A percentile compares a stretch with the other conserved stretches of the same genome.
Conservation (phyloP, 2,888 invertebrate genomes). For the Meghimatium bilineatum region DNA sequence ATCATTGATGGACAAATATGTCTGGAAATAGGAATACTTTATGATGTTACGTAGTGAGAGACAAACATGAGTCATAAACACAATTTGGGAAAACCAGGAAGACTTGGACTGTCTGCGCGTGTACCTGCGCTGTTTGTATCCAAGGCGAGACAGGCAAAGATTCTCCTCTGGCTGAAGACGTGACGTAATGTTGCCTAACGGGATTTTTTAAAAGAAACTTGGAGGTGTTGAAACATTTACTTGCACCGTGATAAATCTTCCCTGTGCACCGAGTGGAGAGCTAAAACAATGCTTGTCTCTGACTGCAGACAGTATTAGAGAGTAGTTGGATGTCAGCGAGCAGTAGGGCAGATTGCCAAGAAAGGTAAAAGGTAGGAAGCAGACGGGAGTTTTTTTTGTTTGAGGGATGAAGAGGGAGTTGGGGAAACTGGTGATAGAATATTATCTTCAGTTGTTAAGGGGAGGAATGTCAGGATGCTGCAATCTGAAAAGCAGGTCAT, state of each 20-base stretch:
- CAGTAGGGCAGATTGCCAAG: conserved; percentile 22
- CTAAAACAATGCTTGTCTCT: conserved; percentile 10
- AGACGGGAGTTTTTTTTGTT: neutral
- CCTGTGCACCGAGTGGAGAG: neutral
- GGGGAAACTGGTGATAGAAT: neutral
- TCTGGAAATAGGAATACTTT: neutral
- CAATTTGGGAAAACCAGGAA: conserved; percentile 27
- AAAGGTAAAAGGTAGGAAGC: conserved; percentile 17
- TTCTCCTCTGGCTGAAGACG: neutral
- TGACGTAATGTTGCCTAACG: conserved; percentile 10
- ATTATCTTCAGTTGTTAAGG: too few relatives aligned
- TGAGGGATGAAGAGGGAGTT: neutral
- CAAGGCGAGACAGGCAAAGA: neutral
- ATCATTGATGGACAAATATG: too few relatives aligned
- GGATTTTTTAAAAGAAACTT: neutral
- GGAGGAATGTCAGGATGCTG: too few relatives aligned
- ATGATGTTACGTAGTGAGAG: neutral
- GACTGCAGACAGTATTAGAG: neutral
- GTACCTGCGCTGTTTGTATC: neutral
- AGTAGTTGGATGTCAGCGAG: neutral
- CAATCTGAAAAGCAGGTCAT: too few relatives aligned
- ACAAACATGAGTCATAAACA: neutral
- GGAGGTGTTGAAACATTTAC: neutral
- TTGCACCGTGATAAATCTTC: neutral
- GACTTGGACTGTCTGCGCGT: neutral